Base-by-base conservation (phyloP, 1,140 invertebrate species). In the Macrocentrus cingulum region DNA sequence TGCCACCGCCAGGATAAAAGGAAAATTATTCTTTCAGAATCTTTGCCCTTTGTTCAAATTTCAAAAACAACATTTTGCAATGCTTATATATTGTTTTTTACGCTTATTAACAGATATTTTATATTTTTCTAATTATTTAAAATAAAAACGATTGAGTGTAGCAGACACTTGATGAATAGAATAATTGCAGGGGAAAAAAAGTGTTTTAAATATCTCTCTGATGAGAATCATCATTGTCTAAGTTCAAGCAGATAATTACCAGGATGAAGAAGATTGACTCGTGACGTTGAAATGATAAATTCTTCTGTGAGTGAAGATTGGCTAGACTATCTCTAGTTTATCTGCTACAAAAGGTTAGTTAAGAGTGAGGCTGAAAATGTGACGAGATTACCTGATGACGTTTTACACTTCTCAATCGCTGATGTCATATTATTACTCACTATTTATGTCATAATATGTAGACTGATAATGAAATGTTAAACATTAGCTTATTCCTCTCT, bases 281-380 rank as follows among this genome's bases (percentile, higher is more conserved):
- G 29, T 56, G 53, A 56, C 42, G 36, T n/a, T 4, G 19, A 56
- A 56, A 19, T 20, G 42, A 56, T 56, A 56, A 56, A 56, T 56
- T 36, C 23, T 46, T 11, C 16, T 16, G n/a, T 34, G 8, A 32
- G 2, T 13, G 25, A 56, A 56, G 42, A 42, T 22, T 29, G n/a
- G 1, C 44, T 13, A 19, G 7, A 15, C 9, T 18, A 46, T 56
- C 53, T 56, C 2, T 4, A 29, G n/a, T 20, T 22, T 56, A 56
- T 46, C 18, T 56, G 20, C 37, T 46, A n/a, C 18, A 56, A 56
- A 56, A 46, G 53, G 41, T 56, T 46, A 56, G n/a, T n/a, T 18
- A 23, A 15, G 15, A 52, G 19, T 52, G 50, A 53, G 36, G 51
- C 22, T 41, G 36, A 39, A 53, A 20, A 53, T 53, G 42, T n/a